Conservation (phyloP, 2,888 invertebrate species). For the Drosophila merina region DNA sequence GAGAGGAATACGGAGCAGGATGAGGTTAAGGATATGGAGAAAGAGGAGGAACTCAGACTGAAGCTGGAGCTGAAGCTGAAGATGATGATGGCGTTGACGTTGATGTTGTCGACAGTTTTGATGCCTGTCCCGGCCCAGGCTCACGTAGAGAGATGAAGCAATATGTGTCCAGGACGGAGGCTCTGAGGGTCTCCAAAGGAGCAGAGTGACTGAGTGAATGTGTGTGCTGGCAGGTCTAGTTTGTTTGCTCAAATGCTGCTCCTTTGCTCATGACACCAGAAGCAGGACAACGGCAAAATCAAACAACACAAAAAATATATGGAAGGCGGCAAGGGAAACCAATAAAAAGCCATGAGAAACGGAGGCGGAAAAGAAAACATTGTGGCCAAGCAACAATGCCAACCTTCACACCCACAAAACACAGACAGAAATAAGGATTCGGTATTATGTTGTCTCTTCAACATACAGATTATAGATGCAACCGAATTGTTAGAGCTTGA, state of each 20-base stretch:
- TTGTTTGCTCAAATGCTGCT: slow-evolving; percentile 76
- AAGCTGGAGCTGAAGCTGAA: slow-evolving; percentile 6
- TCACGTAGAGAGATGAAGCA: slow-evolving; percentile 48
- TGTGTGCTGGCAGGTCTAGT: slow-evolving; percentile 63
- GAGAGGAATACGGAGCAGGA: slow-evolving; percentile 26
- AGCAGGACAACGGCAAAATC: slow-evolving; percentile 49
- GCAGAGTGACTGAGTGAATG: slow-evolving; percentile 3
- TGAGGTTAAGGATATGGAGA: not conserved
- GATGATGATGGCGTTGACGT: slow-evolving; percentile 45
- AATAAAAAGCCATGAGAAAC: slow-evolving; percentile 72
- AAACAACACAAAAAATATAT: slow-evolving; percentile 21
- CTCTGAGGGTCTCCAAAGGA: slow-evolving; percentile 17
- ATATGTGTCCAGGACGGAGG: slow-evolving; percentile 28
- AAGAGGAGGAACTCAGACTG: not conserved
- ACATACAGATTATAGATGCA: slow-evolving; percentile 16
- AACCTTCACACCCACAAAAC: slow-evolving; percentile 43
- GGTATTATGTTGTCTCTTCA: not conserved
- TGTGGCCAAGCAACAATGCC: slow-evolving; percentile 73
- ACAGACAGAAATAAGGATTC: slow-evolving; percentile 20
- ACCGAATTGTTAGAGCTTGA: not conserved
- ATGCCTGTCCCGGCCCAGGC: slow-evolving; percentile 35
- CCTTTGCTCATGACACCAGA: slow-evolving; percentile 77
- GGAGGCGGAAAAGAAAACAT: slow-evolving; percentile 75
- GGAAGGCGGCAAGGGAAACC: slow-evolving; percentile 53
- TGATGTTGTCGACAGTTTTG: slow-evolving; percentile 50